Conservation (phyloP, 2,888 invertebrate species). For the Hoplodrina ambigua region DNA sequence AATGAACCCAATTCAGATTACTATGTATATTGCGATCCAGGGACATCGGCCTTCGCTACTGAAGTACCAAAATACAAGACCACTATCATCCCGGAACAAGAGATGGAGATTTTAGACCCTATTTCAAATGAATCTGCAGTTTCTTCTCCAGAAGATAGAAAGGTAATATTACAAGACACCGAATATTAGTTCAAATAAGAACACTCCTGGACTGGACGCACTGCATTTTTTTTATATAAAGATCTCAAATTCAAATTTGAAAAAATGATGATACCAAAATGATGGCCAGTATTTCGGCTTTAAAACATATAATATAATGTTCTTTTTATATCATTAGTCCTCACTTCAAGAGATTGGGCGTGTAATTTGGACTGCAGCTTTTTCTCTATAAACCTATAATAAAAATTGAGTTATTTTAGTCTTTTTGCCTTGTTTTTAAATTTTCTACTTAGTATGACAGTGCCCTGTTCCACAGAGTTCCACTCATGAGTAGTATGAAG, state of each 20-base stretch:
- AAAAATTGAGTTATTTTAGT: slow-evolving; percentile 19
- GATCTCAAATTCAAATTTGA: neutral
- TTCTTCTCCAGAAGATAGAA: slow-evolving; percentile 56
- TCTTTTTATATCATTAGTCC: too few relatives aligned
- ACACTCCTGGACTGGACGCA: neutral
- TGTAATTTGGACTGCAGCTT: too few relatives aligned
- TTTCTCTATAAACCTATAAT: neutral
- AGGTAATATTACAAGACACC: slow-evolving; percentile 45
- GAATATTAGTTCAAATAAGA: slow-evolving; percentile 3
- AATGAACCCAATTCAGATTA: slow-evolving; percentile 38
- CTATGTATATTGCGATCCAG: slow-evolving; percentile 24
- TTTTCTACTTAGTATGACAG: neutral
- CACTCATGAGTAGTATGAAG: neutral
- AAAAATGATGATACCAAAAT: neutral
- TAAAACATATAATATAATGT: too few relatives aligned
- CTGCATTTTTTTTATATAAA: neutral
- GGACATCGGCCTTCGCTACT: slow-evolving; percentile 28
- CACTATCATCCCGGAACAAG: slow-evolving; percentile 16
- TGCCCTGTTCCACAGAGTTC: neutral
- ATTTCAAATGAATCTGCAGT: slow-evolving; percentile 47
- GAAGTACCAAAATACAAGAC: slow-evolving; percentile 40
- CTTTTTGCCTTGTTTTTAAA: neutral
- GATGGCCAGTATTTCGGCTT: too few relatives aligned
- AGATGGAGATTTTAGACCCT: slow-evolving; percentile 15
- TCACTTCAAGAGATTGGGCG: too few relatives aligned